These are phyloP conservation scores for Nebria salina DNA, from an alignment of 2,888 invertebrate genomes.

Conservation along the genomic window DNA sequence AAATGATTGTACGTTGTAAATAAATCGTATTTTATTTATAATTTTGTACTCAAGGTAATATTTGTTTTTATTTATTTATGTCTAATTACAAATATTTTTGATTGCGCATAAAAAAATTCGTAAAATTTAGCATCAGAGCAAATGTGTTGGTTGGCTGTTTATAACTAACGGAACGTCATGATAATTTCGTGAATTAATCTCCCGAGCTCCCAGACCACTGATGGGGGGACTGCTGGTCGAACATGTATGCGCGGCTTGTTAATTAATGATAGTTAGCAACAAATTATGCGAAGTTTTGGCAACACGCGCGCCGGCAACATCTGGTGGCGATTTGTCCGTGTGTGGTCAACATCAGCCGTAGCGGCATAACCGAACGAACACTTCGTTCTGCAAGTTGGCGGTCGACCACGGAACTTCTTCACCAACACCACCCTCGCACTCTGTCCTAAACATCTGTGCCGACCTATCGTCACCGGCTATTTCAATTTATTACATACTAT, in stretches of 20 bases:
- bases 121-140: too few species aligned
- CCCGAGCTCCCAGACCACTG: background rate
- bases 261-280: slow-evolving; percentile 48
- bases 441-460: background rate
- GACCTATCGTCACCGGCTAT: background rate
- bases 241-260: slow-evolving; percentile 25
- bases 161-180: background rate
- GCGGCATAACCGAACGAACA: background rate
- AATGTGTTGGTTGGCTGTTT: too few species aligned
- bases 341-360: background rate
- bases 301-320: slow-evolving; percentile 4
- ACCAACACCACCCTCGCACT: background rate
- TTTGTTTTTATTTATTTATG: too few species aligned
- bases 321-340: slow-evolving; percentile 20
- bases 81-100: too few species aligned
- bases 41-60: too few species aligned
- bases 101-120: too few species aligned
- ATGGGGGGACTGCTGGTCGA: slow-evolving; percentile 1
- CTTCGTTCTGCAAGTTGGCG: background rate
- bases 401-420: background rate
- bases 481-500: background rate
- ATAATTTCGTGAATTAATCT: background rate
- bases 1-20: too few species aligned
- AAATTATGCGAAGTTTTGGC: slow-evolving; percentile 44
- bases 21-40: too few species aligned